Conservation (phyloP, 2,888 invertebrate species). For the Drosophila ezoana region DNA sequence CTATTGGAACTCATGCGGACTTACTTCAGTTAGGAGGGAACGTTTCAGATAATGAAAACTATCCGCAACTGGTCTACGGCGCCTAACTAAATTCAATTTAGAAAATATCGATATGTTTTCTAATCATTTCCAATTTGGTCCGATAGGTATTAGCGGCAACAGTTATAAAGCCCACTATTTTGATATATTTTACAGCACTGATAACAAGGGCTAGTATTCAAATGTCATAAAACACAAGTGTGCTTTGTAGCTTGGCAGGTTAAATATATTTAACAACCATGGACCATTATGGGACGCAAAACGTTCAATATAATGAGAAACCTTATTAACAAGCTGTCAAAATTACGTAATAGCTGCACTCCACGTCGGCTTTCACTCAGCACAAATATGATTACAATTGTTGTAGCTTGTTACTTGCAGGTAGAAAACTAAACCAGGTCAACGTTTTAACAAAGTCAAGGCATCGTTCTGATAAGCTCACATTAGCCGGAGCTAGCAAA, state of each 20-base stretch:
- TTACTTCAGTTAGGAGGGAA: too few species aligned
- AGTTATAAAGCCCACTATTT: background rate
- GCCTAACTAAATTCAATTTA: background rate
- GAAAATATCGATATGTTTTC: slow-evolving; percentile 10
- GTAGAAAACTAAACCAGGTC: slow-evolving; percentile 51
- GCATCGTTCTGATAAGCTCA: slow-evolving; percentile 56
- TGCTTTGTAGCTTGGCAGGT: background rate
- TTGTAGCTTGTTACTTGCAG: background rate
- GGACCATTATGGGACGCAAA: background rate
- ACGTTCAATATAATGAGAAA: slow-evolving; percentile 12
- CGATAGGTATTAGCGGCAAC: background rate
- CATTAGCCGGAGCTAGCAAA: slow-evolving; percentile 20
- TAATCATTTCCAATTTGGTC: background rate
- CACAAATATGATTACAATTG: background rate
- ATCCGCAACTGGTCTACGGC: background rate
- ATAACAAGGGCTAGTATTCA: slow-evolving; percentile 4
- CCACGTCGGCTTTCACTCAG: background rate
- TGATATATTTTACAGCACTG: slow-evolving; percentile 8
- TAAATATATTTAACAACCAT: slow-evolving; percentile 1
- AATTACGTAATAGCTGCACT: slow-evolving; percentile 1
- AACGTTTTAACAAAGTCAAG: slow-evolving; percentile 41
- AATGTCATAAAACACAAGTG: background rate
- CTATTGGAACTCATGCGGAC: too few species aligned
- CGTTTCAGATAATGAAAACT: background rate
- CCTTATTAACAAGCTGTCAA: background rate